Evolutionary conservation across 2,113 vertebrate species (phyloP), one percentile per base, ranked within the genome.

Genomic region (Sclerurus mexicanus): DNA sequence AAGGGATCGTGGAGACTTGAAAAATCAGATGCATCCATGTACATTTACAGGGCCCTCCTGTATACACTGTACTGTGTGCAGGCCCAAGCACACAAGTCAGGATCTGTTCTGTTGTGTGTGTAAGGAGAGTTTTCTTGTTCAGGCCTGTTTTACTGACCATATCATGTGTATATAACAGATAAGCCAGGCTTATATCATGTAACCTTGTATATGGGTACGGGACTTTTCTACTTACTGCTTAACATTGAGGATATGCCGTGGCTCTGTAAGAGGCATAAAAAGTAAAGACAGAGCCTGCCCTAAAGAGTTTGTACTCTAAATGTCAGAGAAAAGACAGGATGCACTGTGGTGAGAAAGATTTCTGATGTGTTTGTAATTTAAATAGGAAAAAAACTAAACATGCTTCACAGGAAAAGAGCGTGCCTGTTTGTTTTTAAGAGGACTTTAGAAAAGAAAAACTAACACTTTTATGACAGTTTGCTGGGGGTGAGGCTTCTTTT

Each of bases 301-400:
- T 87, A 27, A 85, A 96, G 87, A 94, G 91, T 79, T 95, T 96
- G 84, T 91, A 31, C 58, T 96, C 40, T 87, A 95, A 95, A 97
- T 92, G 95, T 96, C 94, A 96, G 93, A 92, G 76, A 92, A 89
- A 95, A 97, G 93, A 92, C 93, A 96, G 95, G 93, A 96, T 97
- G 93, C 19, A 0, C 77, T 95, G 95, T 87, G 95, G 95, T 82
- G 74, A 95, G 91, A 86, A 60, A 92, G 80, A 93, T 87, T 91
- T 95, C 87, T 92, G 89, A 95, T 82, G 81, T 90, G 77, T 89
- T 97, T 93, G 87, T 94, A 75, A 91, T 93, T 96, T 85, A 96
- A 94, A 93, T 82, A 95, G 86, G 81, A 89, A 89, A 85, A 95
- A 74, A 11, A 18, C 80, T 84, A 75, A 94, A 92, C 53, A 89